A percentile compares a stretch with the other conserved stretches of the same genome.
Conservation (phyloP, 2,888 invertebrate species). For the Drosophila colorata region DNA sequence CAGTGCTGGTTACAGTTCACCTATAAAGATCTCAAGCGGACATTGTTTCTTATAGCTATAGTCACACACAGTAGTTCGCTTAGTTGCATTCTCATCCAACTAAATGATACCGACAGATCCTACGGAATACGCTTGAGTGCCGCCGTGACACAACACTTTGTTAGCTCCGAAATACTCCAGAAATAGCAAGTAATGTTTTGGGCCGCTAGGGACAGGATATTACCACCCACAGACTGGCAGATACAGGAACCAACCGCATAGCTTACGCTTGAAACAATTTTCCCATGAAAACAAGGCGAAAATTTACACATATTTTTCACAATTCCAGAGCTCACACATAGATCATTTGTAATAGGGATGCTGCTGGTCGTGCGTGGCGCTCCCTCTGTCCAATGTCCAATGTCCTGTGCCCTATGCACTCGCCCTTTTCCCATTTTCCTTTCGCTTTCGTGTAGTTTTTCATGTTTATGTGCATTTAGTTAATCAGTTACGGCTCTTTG, state of each 20-base stretch:
- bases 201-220: slow-evolving; percentile 22
- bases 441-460: slow-evolving; percentile 42
- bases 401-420: slow-evolving; percentile 16
- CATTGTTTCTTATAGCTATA: slow-evolving; percentile 34
- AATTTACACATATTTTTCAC: slow-evolving; percentile 50
- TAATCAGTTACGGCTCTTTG: slow-evolving; percentile 72
- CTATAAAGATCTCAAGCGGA: slow-evolving; percentile 23
- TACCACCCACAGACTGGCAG: slow-evolving; percentile 60
- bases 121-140: slow-evolving; percentile 52
- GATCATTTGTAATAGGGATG: slow-evolving; percentile 67
- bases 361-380: slow-evolving; percentile 44
- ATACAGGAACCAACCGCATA: slow-evolving; percentile 26
- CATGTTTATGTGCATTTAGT: slow-evolving; percentile 75
- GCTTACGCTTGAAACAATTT: slow-evolving; percentile 35
- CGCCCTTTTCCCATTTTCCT: slow-evolving; percentile 8
- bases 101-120: slow-evolving; percentile 55
- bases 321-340: slow-evolving; percentile 28
- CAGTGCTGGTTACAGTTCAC: slow-evolving; percentile 15
- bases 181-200: slow-evolving; percentile 54
- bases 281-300: slow-evolving; percentile 63
- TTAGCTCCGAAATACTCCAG: slow-evolving; percentile 14
- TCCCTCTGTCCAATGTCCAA: slow-evolving; percentile 1
- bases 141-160: slow-evolving; percentile 58
- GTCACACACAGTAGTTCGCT: slow-evolving; percentile 1
- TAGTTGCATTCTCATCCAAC: slow-evolving; percentile 56